Evolutionary conservation across 2,797 vertebrate genomes (phyloP), one percentile per base, ranked within the genome.

Genomic region (Onychomys leucogaster): DNA sequence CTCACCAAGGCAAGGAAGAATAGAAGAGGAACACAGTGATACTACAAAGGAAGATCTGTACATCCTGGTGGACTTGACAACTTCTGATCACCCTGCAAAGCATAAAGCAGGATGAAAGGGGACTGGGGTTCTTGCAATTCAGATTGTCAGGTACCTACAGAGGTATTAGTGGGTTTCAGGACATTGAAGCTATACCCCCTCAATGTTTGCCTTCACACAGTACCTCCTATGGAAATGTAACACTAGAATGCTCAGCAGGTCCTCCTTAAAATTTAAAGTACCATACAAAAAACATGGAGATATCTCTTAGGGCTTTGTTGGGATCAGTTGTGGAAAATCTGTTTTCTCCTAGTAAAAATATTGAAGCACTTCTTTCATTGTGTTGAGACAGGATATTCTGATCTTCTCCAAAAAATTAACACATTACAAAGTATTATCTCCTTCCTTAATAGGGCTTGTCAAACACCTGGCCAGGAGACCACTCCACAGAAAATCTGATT

Each of bases 81-180:
- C n/a, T 90, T 71, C 16, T 61, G 2, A 61, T 85, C 27, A 82
- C 29, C 25, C 10, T 90, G 9, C 27, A 55, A 86, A 93, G 10
- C 19, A 6, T 25, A 85, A 85, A 46, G 13, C 14, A 71, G 41
- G 5, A n/a, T 81, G 6, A 81, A 7, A 82, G 11, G 34, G 78
- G 65, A 90, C 2, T 14, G 65, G 0, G 0, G 37, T 9, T 0
- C 1, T 3, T 55, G 37, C 19, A 37, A 6, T 81, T 91, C 55
- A 76, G 6, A 90, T 63, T 6, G 61, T 57, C 78, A 2, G 61
- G 11, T 7, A 67, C 29, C 2, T 81, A 4, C 32, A 8, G 25
- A 43, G 57, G 37, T 52, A 41, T 29, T 4, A 19, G 57, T 43
- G 2, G 37, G 12, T 41, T 63, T 83, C 37, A 61, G n/a, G 57